Conservation (phyloP, 1,140 invertebrate genomes). For the Leptinotarsa defecta region DNA sequence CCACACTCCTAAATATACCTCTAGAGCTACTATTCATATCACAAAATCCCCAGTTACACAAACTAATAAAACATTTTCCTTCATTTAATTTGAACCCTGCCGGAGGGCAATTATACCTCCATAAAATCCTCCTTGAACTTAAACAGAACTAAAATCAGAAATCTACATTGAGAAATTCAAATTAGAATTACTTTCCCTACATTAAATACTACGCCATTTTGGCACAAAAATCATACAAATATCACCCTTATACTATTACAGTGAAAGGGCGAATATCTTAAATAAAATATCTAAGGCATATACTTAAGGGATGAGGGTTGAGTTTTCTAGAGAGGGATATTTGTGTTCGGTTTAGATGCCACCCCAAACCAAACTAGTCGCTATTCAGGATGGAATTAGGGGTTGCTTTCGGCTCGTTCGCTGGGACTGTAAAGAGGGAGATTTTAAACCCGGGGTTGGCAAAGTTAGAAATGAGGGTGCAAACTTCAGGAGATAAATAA, state of each 20-base stretch:
- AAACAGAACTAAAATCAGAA: conserved; percentile 51
- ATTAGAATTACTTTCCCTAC: conserved; percentile 53
- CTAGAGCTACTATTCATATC: neutral
- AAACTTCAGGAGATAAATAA: conserved; percentile 43
- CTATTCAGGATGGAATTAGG: conserved; percentile 9
- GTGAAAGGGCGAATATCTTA: conserved; percentile 45
- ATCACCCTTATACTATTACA: conserved; percentile 37
- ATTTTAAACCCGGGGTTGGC: conserved; percentile 44
- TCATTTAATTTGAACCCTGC: neutral
- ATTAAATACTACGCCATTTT: conserved; percentile 51
- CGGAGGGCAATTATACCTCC: conserved; percentile 41
- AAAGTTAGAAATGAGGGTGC: conserved; percentile 46
- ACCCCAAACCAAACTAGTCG: conserved; percentile 24
- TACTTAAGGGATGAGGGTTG: conserved; percentile 45
- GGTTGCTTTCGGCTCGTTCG: conserved; percentile 13
- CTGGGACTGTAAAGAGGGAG: conserved; percentile 41
- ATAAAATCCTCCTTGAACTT: conserved; percentile 53
- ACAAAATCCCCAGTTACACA: conserved; percentile 8
- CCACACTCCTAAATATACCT: neutral
- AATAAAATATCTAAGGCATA: conserved; percentile 46
- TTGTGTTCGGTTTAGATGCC: conserved; percentile 38
- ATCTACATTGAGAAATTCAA: conserved; percentile 48
- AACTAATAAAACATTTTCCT: conserved; percentile 23
- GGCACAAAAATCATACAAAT: conserved; percentile 41
- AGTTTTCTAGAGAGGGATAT: conserved; percentile 46